phyloP scores from a whole-genome alignment of 2,113 vertebrate genomes.

The Apteryx mantelli region DNA sequence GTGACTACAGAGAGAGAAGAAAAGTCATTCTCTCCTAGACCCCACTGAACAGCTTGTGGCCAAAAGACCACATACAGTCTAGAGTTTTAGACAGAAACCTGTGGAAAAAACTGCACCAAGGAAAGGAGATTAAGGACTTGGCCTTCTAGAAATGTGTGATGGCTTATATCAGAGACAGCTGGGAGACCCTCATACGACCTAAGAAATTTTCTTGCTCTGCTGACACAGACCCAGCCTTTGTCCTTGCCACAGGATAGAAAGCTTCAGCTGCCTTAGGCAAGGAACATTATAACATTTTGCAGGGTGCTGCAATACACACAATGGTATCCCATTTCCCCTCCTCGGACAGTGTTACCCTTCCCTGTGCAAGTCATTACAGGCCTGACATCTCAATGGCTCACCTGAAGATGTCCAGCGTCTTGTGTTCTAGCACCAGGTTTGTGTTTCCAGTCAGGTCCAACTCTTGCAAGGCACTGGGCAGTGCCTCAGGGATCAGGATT shows the following conservation, averaged over 20 bases:
- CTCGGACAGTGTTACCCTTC: background rate
- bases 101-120: background rate
- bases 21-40: background rate
- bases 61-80: background rate
- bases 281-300: background rate
- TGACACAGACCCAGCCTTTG: background rate
- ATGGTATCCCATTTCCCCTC: background rate
- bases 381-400: conserved; percentile 57
- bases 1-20: conserved; percentile 79
- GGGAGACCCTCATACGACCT: background rate
- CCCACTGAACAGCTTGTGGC: background rate
- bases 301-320: background rate
- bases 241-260: background rate
- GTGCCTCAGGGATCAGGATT: conserved; percentile 89
- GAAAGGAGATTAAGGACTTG: background rate
- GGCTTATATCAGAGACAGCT: background rate
- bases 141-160: background rate
- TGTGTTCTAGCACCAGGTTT: conserved; percentile 92
- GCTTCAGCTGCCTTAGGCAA: background rate
- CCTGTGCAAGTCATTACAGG: background rate
- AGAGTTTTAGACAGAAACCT: background rate
- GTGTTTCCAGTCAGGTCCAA: conserved; percentile 93
- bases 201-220: background rate
- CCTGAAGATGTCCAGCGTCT: conserved; percentile 95
- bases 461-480: conserved; percentile 90